Base-by-base conservation (phyloP, 2,888 invertebrate species). In the Lysandra bellargus region DNA sequence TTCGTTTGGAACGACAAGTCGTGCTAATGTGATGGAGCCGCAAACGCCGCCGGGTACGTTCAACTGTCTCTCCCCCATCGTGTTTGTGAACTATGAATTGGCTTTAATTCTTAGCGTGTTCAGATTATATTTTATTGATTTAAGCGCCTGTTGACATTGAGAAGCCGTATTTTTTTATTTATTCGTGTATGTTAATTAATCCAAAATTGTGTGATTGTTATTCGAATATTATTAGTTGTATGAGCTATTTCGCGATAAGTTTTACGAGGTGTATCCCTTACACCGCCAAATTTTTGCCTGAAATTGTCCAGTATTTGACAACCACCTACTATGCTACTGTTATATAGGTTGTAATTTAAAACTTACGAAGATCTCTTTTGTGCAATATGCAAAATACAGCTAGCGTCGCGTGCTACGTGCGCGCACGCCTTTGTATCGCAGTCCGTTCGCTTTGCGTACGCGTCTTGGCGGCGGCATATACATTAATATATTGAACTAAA, bases 21-120 rank as follows among this genome's bases (percentile, higher is more conserved):
- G 69, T 37, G 23, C 14, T 33, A 69, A 69, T 37, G 69, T 37
- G 69, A 64, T 37, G 69, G 14, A 17, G 69, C 69, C 69, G 30
- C 12, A 17, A 69, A 14, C 14, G 33, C 33, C 69, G 69, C 69
- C 69, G 69, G 69, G 69, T 69, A 69, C 69, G 69, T 33, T 69
- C 69, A 33, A 33, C 12, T 17, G 69, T 69, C 69, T 69, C 33
- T 64, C 69, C 69, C 37, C 69, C 69, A 14, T 69, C 33, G 33
- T 14, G 69, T 69, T 14, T 57, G 17, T 57, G 33, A 69, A 69
- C 69, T 37, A 69, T 69, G 33, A 69, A 69, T 69, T 69, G 69
- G 69, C 69, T 69, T 69, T 69, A 69, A 69, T 14, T 69, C 69
- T 69, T 69, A 37, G 69, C 33, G 69, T 69, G 69, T 69, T 69